phyloP scores from a whole-genome alignment of 2,888 invertebrate genomes.

The Dysmachus trigonus region DNA sequence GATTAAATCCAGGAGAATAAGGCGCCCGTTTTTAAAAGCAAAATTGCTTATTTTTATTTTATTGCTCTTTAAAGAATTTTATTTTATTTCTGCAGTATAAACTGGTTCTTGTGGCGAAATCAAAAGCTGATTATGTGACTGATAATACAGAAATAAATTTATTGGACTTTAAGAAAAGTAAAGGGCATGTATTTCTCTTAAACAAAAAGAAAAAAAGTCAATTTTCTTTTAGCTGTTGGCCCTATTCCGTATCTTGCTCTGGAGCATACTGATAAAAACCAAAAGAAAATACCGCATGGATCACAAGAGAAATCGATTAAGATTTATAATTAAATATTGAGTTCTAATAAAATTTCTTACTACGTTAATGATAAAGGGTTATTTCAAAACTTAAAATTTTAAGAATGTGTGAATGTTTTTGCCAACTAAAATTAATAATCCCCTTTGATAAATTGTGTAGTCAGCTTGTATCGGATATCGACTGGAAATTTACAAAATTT shows the following conservation, averaged over 20 bases:
- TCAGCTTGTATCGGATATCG: too few relatives aligned
- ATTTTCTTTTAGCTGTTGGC: slow-evolving; percentile 59
- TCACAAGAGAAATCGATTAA: slow-evolving; percentile 97
- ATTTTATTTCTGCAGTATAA: not conserved
- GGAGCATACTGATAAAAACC: slow-evolving; percentile 95
- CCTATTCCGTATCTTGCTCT: slow-evolving; percentile 89
- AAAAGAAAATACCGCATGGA: slow-evolving; percentile 90
- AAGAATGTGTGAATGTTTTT: too few relatives aligned
- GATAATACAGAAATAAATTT: not conserved
- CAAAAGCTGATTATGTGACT: not conserved
- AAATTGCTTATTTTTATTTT: not conserved
- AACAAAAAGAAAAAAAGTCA: not conserved
- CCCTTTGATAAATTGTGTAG: too few relatives aligned
- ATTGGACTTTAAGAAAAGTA: not conserved
- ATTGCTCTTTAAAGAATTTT: not conserved
- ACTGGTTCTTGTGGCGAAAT: slow-evolving; percentile 1
- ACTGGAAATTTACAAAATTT: too few relatives aligned
- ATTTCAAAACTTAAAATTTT: too few relatives aligned
- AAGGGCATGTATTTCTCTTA: too few relatives aligned
- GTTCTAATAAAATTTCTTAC: not conserved
- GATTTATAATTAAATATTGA: slow-evolving; percentile 83
- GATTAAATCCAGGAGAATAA: too few relatives aligned
- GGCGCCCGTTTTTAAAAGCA: not conserved
- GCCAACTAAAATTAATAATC: too few relatives aligned
- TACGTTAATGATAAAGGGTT: not conserved